Conservation (phyloP, 2,113 vertebrate genomes). For the Percina caprodes region DNA sequence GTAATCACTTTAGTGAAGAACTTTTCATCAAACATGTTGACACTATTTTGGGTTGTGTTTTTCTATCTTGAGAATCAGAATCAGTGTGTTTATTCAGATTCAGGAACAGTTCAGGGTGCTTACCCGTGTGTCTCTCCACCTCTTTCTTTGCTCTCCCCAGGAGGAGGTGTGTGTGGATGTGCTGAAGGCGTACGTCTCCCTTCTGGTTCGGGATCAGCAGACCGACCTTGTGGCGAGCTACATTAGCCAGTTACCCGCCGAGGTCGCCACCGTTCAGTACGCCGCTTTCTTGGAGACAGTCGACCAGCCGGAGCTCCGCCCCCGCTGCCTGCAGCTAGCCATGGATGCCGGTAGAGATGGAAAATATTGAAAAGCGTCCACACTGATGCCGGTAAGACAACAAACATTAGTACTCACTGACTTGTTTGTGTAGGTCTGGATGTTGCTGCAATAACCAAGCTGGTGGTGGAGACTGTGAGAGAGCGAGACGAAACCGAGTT, state of each 20-base stretch:
- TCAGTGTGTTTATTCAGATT: no score
- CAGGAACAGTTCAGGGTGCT: not conserved
- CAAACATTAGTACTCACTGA: conserved; percentile 17
- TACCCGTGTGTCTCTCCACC: not conserved
- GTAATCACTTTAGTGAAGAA: no score
- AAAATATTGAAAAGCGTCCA: accelerated
- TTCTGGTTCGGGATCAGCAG: conserved; percentile 90
- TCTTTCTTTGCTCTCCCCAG: conserved; percentile 68
- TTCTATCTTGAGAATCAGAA: no score
- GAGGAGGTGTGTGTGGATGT: conserved; percentile 92
- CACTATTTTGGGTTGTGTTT: no score
- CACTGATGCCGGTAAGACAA: not conserved
- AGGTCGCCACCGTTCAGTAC: conserved; percentile 89
- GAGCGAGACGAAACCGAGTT: conserved; percentile 82
- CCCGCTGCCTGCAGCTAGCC: conserved; percentile 91
- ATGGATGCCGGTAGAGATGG: conserved; percentile 88
- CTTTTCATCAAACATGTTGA: no score
- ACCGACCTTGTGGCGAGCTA: conserved; percentile 93
- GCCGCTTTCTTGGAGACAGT: conserved; percentile 92
- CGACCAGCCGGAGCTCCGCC: conserved; percentile 89
- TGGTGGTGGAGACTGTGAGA: conserved; percentile 92
- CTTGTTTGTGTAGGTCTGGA: conserved; percentile 67
- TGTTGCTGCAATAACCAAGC: conserved; percentile 90
- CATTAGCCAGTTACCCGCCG: conserved; percentile 91
- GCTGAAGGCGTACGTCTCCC: conserved; percentile 88